These are phyloP conservation scores for Campylomormyrus numenius DNA, from an alignment of 2,113 vertebrate species.

Conservation along the genomic window DNA sequence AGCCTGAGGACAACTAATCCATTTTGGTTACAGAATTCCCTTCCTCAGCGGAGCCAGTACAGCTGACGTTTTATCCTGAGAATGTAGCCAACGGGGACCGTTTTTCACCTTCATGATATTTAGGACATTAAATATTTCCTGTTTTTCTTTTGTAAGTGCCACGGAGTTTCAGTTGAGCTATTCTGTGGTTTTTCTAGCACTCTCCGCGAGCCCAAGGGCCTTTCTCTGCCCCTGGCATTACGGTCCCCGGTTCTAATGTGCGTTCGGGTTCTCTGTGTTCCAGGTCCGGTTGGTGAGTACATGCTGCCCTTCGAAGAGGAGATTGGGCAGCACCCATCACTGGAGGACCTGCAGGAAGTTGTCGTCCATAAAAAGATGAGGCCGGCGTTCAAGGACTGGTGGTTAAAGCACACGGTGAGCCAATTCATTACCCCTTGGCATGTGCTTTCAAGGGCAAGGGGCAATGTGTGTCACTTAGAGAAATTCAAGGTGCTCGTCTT, in stretches of 20 bases:
- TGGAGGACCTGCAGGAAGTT: constrained; percentile 90
- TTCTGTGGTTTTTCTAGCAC: not conserved
- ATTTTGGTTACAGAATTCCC: not conserved
- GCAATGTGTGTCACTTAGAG: not conserved
- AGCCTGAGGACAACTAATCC: not conserved
- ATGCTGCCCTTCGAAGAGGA: constrained; percentile 94
- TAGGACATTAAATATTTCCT: not conserved
- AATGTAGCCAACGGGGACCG: not conserved
- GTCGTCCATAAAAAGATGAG: constrained; percentile 95
- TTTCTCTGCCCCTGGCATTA: not conserved
- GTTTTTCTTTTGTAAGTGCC: not conserved
- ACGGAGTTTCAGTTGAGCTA: not conserved
- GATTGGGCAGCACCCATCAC: constrained; percentile 85
- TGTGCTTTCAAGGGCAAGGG: not conserved
- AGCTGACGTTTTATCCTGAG: not conserved
- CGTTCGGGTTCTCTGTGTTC: no score
- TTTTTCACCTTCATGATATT: not conserved
- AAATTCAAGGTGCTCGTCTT: not conserved
- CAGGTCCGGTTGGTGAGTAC: constrained; percentile 88
- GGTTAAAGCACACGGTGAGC: constrained; percentile 85
- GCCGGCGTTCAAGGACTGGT: constrained; percentile 81
- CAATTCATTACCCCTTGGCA: not conserved
- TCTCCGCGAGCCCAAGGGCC: not conserved
- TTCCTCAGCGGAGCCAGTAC: not conserved
- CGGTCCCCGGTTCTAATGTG: not conserved